Evolutionary conservation across 1,140 invertebrate genomes (phyloP).

Genomic region (Lepeophtheirus salmonis): DNA sequence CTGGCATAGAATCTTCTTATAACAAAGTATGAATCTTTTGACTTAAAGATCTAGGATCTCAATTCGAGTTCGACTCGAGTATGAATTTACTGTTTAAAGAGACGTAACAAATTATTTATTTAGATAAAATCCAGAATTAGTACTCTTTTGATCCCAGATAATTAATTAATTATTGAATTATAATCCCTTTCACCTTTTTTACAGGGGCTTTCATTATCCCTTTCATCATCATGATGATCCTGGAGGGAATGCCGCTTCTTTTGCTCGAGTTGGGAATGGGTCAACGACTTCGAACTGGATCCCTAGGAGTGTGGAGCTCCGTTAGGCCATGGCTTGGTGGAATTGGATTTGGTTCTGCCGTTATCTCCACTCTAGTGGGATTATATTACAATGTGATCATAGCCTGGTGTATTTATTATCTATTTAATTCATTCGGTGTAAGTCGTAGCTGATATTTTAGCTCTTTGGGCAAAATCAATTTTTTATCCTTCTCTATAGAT

Average conservation of each 20-base stretch:
- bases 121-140: neutral
- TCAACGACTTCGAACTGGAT: constrained; percentile 66
- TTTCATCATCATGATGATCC: constrained; percentile 77
- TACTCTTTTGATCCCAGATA: neutral
- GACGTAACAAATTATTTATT: neutral
- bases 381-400: constrained; percentile 97
- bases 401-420: constrained; percentile 92
- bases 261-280: constrained; percentile 83
- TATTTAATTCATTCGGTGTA: constrained; percentile 69
- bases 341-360: constrained; percentile 67
- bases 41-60: too few species aligned
- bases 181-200: neutral
- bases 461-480: too few species aligned
- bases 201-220: constrained; percentile 88
- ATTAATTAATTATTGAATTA: neutral
- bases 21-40: too few species aligned
- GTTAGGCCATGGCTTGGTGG: constrained; percentile 79
- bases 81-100: too few species aligned
- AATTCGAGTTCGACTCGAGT: too few species aligned
- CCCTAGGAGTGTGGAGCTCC: constrained; percentile 79
- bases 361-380: constrained; percentile 46
- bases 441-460: too few species aligned
- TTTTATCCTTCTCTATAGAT: too few species aligned
- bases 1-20: too few species aligned
- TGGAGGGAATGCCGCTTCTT: constrained; percentile 82